Percentiles rank a stretch among this genome's conserved stretches.
phyloP scores from a whole-genome alignment of 2,888 invertebrate species.

The Apotomis turbidana region DNA sequence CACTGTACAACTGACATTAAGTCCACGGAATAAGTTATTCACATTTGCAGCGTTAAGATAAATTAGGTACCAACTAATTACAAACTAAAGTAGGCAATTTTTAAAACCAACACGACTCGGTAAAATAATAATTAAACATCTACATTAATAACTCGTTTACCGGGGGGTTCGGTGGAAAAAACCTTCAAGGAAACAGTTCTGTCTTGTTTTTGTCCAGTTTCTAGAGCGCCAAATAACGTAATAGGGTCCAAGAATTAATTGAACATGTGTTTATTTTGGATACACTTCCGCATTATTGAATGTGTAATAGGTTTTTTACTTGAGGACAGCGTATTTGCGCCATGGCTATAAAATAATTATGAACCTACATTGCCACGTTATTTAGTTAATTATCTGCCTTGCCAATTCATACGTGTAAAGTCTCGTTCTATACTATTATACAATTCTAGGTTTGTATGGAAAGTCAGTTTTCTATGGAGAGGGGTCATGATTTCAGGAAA shows the following conservation, averaged over 20 bases:
- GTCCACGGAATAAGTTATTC: too few species aligned
- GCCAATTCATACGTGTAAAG: too few species aligned
- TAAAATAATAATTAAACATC: conserved; percentile 43
- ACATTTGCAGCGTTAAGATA: background rate
- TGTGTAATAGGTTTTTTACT: conserved; percentile 14
- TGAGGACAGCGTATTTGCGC: background rate
- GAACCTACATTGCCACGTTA: background rate
- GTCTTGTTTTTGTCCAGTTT: conserved; percentile 45
- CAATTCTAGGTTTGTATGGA: too few species aligned
- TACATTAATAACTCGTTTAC: conserved; percentile 47
- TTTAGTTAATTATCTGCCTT: too few species aligned
- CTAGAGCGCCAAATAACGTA: conserved; percentile 48
- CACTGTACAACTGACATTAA: too few species aligned
- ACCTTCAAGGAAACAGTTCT: conserved; percentile 58
- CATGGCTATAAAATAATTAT: background rate
- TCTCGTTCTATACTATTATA: too few species aligned
- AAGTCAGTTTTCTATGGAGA: too few species aligned
- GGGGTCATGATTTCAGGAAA: too few species aligned
- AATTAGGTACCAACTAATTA: background rate
- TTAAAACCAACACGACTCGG: conserved; percentile 19
- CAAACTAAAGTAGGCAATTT: conserved; percentile 10
- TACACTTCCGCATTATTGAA: conserved; percentile 44
- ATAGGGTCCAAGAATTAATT: conserved; percentile 46
- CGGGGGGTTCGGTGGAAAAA: conserved; percentile 49
- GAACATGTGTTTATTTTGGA: conserved; percentile 35